Evolutionary conservation across 2,113 vertebrate species (phyloP).

Genomic region (Brevimyrus niger): DNA sequence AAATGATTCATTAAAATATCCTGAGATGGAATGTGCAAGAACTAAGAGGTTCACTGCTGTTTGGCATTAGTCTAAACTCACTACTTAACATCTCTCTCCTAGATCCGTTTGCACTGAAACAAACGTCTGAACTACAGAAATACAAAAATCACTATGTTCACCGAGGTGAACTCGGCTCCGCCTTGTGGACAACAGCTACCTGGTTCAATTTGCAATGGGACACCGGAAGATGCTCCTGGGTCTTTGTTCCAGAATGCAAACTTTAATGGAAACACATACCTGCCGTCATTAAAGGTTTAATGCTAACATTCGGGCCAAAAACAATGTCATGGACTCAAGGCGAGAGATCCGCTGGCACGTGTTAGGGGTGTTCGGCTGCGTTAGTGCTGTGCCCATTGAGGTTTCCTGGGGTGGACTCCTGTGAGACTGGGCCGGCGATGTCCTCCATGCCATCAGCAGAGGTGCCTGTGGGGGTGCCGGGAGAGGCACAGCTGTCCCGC

Average conservation of each 20-base stretch:
- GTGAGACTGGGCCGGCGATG: conserved; percentile 42
- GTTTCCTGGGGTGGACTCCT: conserved; percentile 61
- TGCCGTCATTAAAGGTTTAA: neutral
- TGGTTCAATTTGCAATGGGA: neutral
- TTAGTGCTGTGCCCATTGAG: conserved; percentile 68
- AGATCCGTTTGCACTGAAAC: neutral
- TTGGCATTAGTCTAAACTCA: neutral
- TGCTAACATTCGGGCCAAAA: neutral
- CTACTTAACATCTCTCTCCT: neutral
- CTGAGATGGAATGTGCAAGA: conserved; percentile 8
- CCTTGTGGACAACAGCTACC: neutral
- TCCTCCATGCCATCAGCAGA: conserved; percentile 50
- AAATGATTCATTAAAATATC: neutral
- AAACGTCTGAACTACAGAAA: neutral
- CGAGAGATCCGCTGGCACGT: neutral
- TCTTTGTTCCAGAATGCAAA: neutral
- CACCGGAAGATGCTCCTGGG: neutral
- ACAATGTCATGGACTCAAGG: neutral
- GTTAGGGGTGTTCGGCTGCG: conserved; percentile 61
- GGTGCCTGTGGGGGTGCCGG: conserved; percentile 62
- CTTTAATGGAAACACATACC: neutral
- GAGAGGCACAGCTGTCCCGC: conserved; percentile 67
- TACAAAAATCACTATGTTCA: neutral
- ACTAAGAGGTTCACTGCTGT: neutral
- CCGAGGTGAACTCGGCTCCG: neutral